Evolutionary conservation across 2,888 invertebrate species (phyloP).

Genomic region (Orthonychiurus folsomi): DNA sequence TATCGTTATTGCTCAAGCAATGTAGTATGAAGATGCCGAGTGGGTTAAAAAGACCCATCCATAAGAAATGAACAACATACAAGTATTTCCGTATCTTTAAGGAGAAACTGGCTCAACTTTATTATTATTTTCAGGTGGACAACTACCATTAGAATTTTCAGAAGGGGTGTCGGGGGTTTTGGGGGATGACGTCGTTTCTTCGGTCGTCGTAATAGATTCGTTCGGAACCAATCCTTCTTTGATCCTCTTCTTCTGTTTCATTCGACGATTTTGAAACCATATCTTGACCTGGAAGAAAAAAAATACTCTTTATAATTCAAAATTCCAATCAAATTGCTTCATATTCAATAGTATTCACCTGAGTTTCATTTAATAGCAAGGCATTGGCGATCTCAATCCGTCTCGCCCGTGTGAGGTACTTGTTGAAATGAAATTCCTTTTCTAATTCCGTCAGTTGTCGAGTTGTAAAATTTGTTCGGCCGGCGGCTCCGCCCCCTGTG

Average conservation of each 20-base stretch:
- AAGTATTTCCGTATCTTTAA: no score
- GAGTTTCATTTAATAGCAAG: slow-evolving; percentile 91
- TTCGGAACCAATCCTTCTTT: slow-evolving; percentile 77
- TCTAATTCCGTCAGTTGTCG: slow-evolving; percentile 98
- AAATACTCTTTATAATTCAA: slow-evolving; percentile 4
- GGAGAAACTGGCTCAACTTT: slow-evolving; percentile 33
- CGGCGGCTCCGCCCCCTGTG: slow-evolving; percentile 49
- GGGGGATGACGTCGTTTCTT: slow-evolving; percentile 44
- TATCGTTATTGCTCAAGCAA: no score
- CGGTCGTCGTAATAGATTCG: slow-evolving; percentile 49
- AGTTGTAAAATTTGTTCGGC: slow-evolving; percentile 97
- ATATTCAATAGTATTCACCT: no score
- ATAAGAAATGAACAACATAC: no score
- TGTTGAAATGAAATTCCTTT: slow-evolving; percentile 99
- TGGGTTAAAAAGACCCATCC: no score
- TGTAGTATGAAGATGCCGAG: no score
- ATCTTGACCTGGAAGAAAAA: slow-evolving; percentile 62
- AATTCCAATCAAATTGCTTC: slow-evolving; percentile 16
- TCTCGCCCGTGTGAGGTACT: slow-evolving; percentile 91
- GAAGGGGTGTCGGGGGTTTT: slow-evolving; percentile 42
- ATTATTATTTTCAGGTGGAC: slow-evolving; percentile 28
- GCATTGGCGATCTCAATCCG: slow-evolving; percentile 97
- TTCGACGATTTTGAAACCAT: slow-evolving; percentile 97
- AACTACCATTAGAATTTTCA: slow-evolving; percentile 38
- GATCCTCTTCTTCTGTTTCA: slow-evolving; percentile 96